Conservation (phyloP, 2,113 vertebrate genomes). For the Coturnix japonica region DNA sequence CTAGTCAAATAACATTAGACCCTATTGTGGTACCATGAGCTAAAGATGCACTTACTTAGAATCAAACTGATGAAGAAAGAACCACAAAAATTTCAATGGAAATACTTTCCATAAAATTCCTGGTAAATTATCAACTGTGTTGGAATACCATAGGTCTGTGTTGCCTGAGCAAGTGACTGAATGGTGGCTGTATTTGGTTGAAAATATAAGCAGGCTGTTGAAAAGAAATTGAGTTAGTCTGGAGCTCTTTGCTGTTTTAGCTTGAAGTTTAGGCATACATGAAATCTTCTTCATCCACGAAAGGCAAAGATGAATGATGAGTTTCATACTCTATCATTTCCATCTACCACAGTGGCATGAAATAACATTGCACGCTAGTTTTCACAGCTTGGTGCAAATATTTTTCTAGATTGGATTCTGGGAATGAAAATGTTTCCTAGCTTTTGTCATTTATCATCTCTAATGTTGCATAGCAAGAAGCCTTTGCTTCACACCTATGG, state of each 20-base stretch:
- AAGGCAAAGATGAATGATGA: background rate
- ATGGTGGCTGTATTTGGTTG: background rate
- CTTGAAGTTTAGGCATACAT: background rate
- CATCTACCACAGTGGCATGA: background rate
- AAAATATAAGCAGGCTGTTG: background rate
- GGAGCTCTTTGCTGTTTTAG: background rate
- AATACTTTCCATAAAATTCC: background rate
- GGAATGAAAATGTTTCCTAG: background rate
- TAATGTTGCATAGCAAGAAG: background rate
- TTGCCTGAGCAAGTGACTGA: background rate
- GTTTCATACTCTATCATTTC: background rate
- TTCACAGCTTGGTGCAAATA: background rate
- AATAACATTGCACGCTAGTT: background rate
- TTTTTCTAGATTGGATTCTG: background rate
- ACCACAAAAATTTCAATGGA: background rate
- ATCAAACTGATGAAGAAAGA: background rate
- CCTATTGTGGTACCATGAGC: background rate
- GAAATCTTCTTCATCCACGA: background rate
- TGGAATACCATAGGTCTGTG: background rate
- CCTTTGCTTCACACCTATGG: background rate
- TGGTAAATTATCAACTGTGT: background rate
- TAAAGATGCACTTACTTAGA: background rate
- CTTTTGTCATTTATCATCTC: background rate
- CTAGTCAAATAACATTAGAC: background rate
- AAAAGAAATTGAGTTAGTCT: background rate